Base-by-base conservation (phyloP, 1,140 invertebrate species). In the Arion vulgaris region DNA sequence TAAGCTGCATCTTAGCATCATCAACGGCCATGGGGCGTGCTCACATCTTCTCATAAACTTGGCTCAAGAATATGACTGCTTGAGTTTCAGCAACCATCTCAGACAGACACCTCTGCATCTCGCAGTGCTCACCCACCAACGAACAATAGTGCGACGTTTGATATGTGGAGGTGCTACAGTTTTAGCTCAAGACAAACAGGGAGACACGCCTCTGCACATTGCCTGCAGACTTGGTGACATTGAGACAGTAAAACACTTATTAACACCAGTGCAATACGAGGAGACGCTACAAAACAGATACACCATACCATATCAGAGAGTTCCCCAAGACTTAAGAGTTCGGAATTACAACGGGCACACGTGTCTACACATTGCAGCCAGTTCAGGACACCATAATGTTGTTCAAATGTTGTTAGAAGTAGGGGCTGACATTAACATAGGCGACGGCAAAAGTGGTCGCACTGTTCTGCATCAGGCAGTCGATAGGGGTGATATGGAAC, bases 301-400 rank as follows among this genome's bases (percentile, higher is more conserved):
- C 41, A 76, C 81, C 26, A 73, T 88, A 91, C 93, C 34, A 86
- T 92, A 15, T 89, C 92, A 13, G 94, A 95, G 89, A 91, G 77
- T 87, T 53, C 86, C 86, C 23, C 85, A 87, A 69, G 81, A 88
- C 86, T 91, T 96, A 39, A 95, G 96, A 86, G 94, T 95, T 88
- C 94, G 94, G 88, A 96, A 96, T 90, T 96, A 95, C 91, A 94
- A 95, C 90, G 96, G 96, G 89, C 94, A 96, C 92, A 95, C 94
- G 85, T 96, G 96, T 89, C 53, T 88, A 34, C 73, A 75, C 45
- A 75, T 75, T 7, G 73, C 73, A 53, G 73, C 41, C 19, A 84
- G 84, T 49, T 34, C 83, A 28, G 82, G 85, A 28, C 78, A 85
- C 51, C 19, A 39, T 4, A 38, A 74, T 7, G 69, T 83, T 26